A percentile compares a stretch with the other conserved stretches of the same genome.
These are phyloP conservation scores for Eunapius fragilis DNA, from an alignment of 37 sponge, comb jelly and placozoan genomes.

Conservation along the genomic window DNA sequence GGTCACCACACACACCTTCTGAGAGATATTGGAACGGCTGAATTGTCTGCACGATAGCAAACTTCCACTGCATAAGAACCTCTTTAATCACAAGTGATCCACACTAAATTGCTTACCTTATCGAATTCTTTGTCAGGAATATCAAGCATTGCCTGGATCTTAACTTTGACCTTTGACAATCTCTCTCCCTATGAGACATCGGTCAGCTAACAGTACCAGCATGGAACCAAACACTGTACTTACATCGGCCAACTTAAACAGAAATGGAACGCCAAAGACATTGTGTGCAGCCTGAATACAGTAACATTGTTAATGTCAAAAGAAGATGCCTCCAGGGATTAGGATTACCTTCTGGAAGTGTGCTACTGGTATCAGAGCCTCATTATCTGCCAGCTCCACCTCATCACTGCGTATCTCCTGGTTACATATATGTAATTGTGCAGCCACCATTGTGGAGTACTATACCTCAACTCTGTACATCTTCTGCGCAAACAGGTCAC, in stretches of 20 bases:
- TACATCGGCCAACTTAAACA: slow-evolving; percentile 81
- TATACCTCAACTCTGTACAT: slow-evolving; percentile 77
- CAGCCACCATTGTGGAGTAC: neutral
- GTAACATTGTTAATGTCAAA: neutral
- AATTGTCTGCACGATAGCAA: slow-evolving; percentile 68
- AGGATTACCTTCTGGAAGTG: slow-evolving; percentile 90
- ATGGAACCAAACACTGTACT: neutral
- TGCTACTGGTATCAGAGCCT: slow-evolving; percentile 89
- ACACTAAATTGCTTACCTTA: slow-evolving; percentile 51
- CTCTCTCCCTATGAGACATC: slow-evolving; percentile 64
- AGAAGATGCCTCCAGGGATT: no score
- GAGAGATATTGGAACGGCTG: slow-evolving; percentile 39
- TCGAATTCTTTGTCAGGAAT: slow-evolving; percentile 90
- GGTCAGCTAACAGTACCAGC: neutral
- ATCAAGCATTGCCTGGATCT: slow-evolving; percentile 63
- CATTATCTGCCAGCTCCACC: slow-evolving; percentile 45
- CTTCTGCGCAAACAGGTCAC: slow-evolving; percentile 61
- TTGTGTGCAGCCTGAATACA: slow-evolving; percentile 58
- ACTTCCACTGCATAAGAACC: slow-evolving; percentile 64
- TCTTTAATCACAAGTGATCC: neutral
- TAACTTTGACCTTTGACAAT: slow-evolving; percentile 50
- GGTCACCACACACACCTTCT: slow-evolving; percentile 38
- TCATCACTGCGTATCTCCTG: slow-evolving; percentile 89
- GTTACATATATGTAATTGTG: neutral
- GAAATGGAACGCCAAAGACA: slow-evolving; percentile 91